Evolutionary conservation across 37 sponge, comb jelly and placozoan genomes (phyloP).

Genomic region (Beroe forskalii): DNA sequence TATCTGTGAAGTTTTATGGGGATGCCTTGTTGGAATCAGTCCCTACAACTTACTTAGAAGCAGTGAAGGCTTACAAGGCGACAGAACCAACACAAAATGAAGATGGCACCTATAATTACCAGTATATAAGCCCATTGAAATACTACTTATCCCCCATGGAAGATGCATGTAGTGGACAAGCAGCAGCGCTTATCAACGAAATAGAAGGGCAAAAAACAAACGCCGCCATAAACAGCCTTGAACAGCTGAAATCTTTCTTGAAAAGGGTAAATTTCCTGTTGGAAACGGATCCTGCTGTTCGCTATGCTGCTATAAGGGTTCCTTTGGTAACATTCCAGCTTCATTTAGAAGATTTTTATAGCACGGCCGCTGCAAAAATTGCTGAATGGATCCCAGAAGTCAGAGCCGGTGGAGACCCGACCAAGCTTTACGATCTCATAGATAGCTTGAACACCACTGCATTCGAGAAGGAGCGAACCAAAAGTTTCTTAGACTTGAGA

Average conservation of each 20-base stretch:
- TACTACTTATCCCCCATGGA: slow-evolving; percentile 15
- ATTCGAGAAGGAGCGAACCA: not conserved
- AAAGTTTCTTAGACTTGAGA: not conserved
- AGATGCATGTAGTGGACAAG: not conserved
- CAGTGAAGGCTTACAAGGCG: not conserved
- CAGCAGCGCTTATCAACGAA: not conserved
- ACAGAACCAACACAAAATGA: not conserved
- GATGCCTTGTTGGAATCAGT: slow-evolving; percentile 37
- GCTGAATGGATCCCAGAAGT: not conserved
- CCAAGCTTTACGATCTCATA: not conserved
- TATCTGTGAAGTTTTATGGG: slow-evolving; percentile 39
- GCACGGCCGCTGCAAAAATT: not conserved
- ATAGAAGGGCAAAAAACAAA: not conserved
- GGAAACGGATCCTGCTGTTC: not conserved
- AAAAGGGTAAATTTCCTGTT: not conserved
- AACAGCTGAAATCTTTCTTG: not conserved
- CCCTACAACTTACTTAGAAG: slow-evolving; percentile 20
- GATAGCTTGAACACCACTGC: not conserved
- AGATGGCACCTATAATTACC: not conserved
- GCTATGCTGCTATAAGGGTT: slow-evolving; percentile 4
- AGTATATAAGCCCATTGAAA: not conserved
- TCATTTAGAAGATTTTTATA: not conserved
- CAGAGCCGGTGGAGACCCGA: not conserved
- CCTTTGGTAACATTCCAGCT: not conserved
- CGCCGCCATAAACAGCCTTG: not conserved